phyloP scores from a whole-genome alignment of 2,113 vertebrate genomes.

The Isichthys henryi region DNA sequence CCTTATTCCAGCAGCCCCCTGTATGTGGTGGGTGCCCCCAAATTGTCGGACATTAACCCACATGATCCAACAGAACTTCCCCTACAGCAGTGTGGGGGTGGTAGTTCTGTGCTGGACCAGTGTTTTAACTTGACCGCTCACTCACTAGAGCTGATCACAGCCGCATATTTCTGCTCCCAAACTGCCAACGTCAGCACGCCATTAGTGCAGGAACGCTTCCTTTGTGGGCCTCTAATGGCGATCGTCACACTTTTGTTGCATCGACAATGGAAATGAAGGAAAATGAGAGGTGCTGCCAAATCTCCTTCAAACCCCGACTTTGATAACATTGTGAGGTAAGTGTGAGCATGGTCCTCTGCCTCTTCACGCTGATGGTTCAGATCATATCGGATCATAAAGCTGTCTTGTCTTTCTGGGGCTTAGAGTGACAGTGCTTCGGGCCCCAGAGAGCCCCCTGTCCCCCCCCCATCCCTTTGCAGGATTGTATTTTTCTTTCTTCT shows the following conservation, averaged over 20 bases:
- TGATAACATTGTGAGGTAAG: conserved; percentile 35
- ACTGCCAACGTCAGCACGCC: conserved; percentile 82
- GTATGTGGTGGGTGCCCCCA: not conserved
- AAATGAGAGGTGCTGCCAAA: conserved; percentile 57
- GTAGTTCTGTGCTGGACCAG: no score
- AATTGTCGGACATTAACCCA: not conserved
- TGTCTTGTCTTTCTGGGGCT: conserved; percentile 19
- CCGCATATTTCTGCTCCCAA: conserved; percentile 70
- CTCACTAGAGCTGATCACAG: conserved; percentile 67
- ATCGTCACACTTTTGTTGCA: conserved; percentile 70
- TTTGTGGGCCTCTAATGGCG: conserved; percentile 75
- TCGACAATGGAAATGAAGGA: conserved; percentile 53
- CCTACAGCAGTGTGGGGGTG: not conserved
- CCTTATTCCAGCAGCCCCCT: not conserved
- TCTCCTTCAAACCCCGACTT: conserved; percentile 35
- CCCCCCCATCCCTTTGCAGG: not conserved
- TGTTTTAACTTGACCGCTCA: conserved; percentile 47
- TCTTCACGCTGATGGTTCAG: conserved; percentile 27
- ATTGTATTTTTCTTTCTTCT: not conserved
- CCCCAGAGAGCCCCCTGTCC: not conserved
- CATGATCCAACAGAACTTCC: not conserved
- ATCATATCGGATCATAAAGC: conserved; percentile 44
- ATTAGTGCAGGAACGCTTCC: conserved; percentile 82
- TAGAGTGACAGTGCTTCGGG: not conserved
- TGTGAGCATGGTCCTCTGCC: conserved; percentile 37